phyloP scores from a whole-genome alignment of 2,888 invertebrate genomes.

The Drosophila fulvimacula region DNA sequence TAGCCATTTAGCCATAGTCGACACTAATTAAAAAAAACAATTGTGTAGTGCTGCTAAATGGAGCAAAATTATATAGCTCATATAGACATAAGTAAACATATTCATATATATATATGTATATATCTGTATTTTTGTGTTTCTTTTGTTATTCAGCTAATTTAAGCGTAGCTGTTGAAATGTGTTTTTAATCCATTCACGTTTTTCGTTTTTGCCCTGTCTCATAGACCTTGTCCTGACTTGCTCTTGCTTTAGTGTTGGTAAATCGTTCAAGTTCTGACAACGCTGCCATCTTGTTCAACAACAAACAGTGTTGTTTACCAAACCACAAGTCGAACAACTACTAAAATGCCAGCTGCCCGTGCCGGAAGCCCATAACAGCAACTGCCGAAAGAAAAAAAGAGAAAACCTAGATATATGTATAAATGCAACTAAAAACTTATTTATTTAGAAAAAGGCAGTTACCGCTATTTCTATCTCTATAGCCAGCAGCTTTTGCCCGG shows the following conservation, averaged over 20 bases:
- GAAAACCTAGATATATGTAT: slow-evolving; percentile 14
- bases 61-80: slow-evolving; percentile 11
- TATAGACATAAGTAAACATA: slow-evolving; percentile 13
- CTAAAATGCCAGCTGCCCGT: slow-evolving; percentile 48
- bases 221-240: slow-evolving; percentile 3
- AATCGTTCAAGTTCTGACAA: slow-evolving; percentile 28
- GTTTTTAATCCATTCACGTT: slow-evolving; percentile 31
- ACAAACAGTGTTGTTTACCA: slow-evolving; percentile 45
- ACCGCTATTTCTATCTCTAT: slow-evolving; percentile 36
- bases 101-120: neutral
- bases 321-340: slow-evolving; percentile 58
- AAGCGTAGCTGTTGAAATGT: slow-evolving; percentile 40
- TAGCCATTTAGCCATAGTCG: slow-evolving; percentile 33
- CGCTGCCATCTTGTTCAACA: slow-evolving; percentile 42
- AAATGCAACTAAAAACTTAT: slow-evolving; percentile 61
- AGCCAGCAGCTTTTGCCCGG: slow-evolving; percentile 42
- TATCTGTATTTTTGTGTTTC: neutral
- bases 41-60: slow-evolving; percentile 46
- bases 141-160: slow-evolving; percentile 36
- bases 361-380: slow-evolving; percentile 11
- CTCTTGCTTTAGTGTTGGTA: slow-evolving; percentile 24
- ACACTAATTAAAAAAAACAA: slow-evolving; percentile 16
- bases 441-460: slow-evolving; percentile 70
- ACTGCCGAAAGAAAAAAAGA: slow-evolving; percentile 1
- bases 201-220: slow-evolving; percentile 6